Evolutionary conservation across 2,888 invertebrate genomes (phyloP).

Genomic region (Acronicta aceris): DNA sequence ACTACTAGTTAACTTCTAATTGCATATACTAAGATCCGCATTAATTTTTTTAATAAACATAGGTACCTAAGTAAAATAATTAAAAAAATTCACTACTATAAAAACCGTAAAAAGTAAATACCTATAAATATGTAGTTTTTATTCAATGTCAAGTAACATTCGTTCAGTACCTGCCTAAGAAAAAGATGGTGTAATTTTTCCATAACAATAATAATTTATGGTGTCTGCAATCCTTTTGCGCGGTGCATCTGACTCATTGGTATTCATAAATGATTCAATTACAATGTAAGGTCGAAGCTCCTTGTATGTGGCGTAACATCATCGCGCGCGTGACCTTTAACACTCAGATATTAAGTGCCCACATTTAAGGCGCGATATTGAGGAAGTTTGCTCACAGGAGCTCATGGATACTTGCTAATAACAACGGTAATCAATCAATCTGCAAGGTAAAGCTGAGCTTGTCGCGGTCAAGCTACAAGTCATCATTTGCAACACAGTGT

Average conservation of each 20-base stretch:
- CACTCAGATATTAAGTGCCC: slow-evolving; percentile 32
- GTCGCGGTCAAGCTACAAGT: too few species aligned
- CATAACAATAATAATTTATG: slow-evolving; percentile 13
- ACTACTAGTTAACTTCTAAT: too few species aligned
- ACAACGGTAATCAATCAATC: not conserved
- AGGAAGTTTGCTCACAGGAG: slow-evolving; percentile 23
- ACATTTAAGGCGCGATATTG: slow-evolving; percentile 23
- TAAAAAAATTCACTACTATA: too few species aligned
- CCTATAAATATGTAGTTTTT: too few species aligned
- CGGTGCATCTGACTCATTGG: slow-evolving; percentile 37
- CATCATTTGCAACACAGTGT: too few species aligned
- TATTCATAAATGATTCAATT: slow-evolving; percentile 43
- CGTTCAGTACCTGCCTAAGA: not conserved
- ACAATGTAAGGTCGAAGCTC: slow-evolving; percentile 50
- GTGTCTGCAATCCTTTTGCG: slow-evolving; percentile 13
- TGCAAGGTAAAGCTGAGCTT: not conserved
- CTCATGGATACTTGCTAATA: not conserved
- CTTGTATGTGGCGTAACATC: slow-evolving; percentile 37
- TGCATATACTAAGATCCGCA: too few species aligned
- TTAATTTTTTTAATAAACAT: too few species aligned
- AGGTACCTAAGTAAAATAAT: too few species aligned
- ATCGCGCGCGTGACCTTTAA: slow-evolving; percentile 32
- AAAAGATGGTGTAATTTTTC: not conserved
- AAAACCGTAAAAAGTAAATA: too few species aligned
- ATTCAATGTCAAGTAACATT: too few species aligned